Conservation (phyloP, 2,888 invertebrate species). For the Baronia brevicornis region DNA sequence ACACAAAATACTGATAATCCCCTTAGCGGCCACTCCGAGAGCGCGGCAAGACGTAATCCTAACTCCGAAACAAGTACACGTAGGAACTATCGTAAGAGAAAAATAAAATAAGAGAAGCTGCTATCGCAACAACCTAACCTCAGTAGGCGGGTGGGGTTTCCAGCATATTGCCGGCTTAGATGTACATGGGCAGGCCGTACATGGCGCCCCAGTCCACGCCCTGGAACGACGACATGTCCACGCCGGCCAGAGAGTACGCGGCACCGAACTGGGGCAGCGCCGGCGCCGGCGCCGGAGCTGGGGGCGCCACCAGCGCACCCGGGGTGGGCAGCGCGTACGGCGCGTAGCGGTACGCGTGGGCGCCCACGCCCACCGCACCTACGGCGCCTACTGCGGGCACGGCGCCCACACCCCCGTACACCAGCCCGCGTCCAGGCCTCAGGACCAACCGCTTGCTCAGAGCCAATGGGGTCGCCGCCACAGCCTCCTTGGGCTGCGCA, state of each 20-base stretch:
- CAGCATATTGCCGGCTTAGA: slow-evolving; percentile 64
- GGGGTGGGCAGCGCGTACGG: slow-evolving; percentile 71
- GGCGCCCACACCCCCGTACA: slow-evolving; percentile 75
- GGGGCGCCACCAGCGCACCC: slow-evolving; percentile 67
- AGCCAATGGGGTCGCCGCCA: slow-evolving; percentile 80
- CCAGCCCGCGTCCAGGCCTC: slow-evolving; percentile 79
- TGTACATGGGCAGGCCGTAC: slow-evolving; percentile 96
- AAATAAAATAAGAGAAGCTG: slow-evolving; percentile 26
- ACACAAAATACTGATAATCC: slow-evolving; percentile 25
- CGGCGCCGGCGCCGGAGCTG: slow-evolving; percentile 73
- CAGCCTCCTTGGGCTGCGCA: slow-evolving; percentile 93
- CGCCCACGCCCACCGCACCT: slow-evolving; percentile 33
- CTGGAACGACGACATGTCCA: slow-evolving; percentile 94
- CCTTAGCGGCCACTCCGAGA: slow-evolving; percentile 26
- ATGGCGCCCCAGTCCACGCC: slow-evolving; percentile 93
- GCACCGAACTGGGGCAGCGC: slow-evolving; percentile 79
- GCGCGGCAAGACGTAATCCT: slow-evolving; percentile 41
- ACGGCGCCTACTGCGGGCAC: slow-evolving; percentile 50
- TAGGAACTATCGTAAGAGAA: slow-evolving; percentile 45
- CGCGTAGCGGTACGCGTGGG: slow-evolving; percentile 67
- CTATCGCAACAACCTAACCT: slow-evolving; percentile 32
- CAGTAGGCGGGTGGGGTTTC: slow-evolving; percentile 33
- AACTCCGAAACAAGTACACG: slow-evolving; percentile 30
- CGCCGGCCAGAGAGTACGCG: slow-evolving; percentile 89
- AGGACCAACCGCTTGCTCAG: slow-evolving; percentile 83